Base-by-base conservation (phyloP, 2,888 invertebrate genomes). In the Biston stratarius region DNA sequence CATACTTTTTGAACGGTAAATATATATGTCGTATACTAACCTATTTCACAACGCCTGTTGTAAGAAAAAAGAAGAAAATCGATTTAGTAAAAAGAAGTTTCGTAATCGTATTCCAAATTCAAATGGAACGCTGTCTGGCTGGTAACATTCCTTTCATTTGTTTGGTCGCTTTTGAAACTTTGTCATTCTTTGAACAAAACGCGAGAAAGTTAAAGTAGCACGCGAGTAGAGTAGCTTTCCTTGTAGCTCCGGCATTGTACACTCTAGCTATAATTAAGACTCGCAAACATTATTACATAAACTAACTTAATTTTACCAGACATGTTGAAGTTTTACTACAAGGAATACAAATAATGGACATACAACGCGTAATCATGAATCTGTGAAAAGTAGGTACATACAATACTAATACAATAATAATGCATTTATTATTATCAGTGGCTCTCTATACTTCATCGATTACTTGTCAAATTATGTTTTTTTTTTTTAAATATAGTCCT, bases 231-330 rank as follows among this genome's bases (percentile, higher is more conserved):
- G 76, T 79, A 75, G 74, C 75, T 64, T 79, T 75, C 60, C 72
- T 62, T 73, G 71, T 71, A 44, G 72, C 74, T 74, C 73, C 67
- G 61, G 67, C 72, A 71, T 74, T 74, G 75, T 73, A 73, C 77
- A 76, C 76, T 78, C 77, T 77, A 74, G 75, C 71, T 64, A 78
- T 80, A 82, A 82, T 81, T 82, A 83, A 82, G 76, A 82, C 77
- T 77, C 79, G 74, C 73, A 78, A 81, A 77, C 76, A 78, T 74
- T 74, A 77, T 82, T 82, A 82, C 77, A 73, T 74, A 82, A 83
- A 83, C 77, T 74, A 80, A 76, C 77, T 74, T 77, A 79, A 77
- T 78, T 78, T 75, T 73, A 64, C 69, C 62, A 74, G 72, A 74
- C 74, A 71, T 68, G 69, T 63, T 68, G 60, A 53, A 58, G 57